These are phyloP conservation scores for Holothuria glaberrima DNA, from an alignment of 35 echinoderm and acorn worm genomes.

Conservation along the genomic window DNA sequence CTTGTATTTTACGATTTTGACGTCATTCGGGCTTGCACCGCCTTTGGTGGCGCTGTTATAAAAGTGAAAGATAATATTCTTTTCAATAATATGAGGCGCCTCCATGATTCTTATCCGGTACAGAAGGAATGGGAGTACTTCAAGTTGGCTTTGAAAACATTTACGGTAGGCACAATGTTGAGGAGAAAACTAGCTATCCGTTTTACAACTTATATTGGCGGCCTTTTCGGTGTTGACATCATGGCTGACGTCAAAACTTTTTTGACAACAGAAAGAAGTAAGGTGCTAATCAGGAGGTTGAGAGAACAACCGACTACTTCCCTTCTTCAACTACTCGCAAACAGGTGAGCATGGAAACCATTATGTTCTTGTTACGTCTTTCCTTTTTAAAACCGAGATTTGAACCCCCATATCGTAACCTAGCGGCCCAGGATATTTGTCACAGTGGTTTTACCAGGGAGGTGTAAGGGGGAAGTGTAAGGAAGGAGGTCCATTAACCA, in stretches of 20 bases:
- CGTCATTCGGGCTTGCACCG: slow-evolving; percentile 71
- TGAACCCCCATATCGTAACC: too few species aligned
- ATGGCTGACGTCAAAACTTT: slow-evolving; percentile 55
- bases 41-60: slow-evolving; percentile 86
- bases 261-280: slow-evolving; percentile 62
- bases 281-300: slow-evolving; percentile 65
- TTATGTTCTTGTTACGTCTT: neutral
- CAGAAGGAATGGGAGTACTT: slow-evolving; percentile 65
- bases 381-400: too few species aligned
- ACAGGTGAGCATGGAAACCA: neutral
- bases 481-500: too few species aligned
- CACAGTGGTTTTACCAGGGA: too few species aligned
- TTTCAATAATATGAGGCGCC: slow-evolving; percentile 66
- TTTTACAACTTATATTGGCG: slow-evolving; percentile 24
- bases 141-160: slow-evolving; percentile 73
- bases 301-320: slow-evolving; percentile 72
- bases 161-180: slow-evolving; percentile 42
- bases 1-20: slow-evolving; percentile 92
- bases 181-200: slow-evolving; percentile 53
- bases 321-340: slow-evolving; percentile 61
- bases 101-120: slow-evolving; percentile 77
- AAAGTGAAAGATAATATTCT: slow-evolving; percentile 73
- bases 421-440: too few species aligned
- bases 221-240: slow-evolving; percentile 54
- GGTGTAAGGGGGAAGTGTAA: too few species aligned